Base-by-base conservation (phyloP, 2,797 vertebrate genomes). In the Choloepus didactylus region DNA sequence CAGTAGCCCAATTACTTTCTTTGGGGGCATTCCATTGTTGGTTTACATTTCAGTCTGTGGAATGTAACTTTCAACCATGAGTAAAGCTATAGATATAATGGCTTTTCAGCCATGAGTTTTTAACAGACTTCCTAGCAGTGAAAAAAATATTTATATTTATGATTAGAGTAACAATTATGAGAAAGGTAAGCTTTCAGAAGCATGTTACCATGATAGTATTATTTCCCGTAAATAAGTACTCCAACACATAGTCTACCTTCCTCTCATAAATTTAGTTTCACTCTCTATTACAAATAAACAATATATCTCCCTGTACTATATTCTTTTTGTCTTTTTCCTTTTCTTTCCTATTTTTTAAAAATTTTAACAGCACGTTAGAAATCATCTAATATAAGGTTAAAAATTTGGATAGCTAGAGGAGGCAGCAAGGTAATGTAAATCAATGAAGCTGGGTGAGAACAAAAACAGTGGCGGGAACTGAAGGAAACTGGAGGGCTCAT, bases 401-500 rank as follows among this genome's bases (percentile, higher is more conserved):
- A 56, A 56, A 56, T 1, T 56, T 56, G 54, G 54, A 56, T 56
- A 56, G 54, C 54, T 56, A 18, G 16, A 56, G 54, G 18, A 56
- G 54, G 6, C 3, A n/a, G 19, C 11, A 1, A 70, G 11, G 1
- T 29, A 44, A 44, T 6, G 4, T 15, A 15, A 54, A 11, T 60
- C 11, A 44, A 16, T 27, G 70, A 7, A 81, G 9, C 3, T 4
- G 14, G 31, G 1, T 2, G 6, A 41, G 19, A 62, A 10, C 1
- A 70, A 35, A 8, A 75, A 0, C 1, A 44, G 38, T 9, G 1
- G 9, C 82, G 3, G 21, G 18, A 44, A 49, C 5, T 2, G 19
- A n/a, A n/a, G 41, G 59, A 64, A 82, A 82, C 5, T 5, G 0
- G 3, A 6, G 19, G 12, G 10, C 7, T 1, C 1, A 1, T 6